Evolutionary conservation across 1,140 invertebrate genomes (phyloP).

Genomic region (Drosophila tristis): DNA sequence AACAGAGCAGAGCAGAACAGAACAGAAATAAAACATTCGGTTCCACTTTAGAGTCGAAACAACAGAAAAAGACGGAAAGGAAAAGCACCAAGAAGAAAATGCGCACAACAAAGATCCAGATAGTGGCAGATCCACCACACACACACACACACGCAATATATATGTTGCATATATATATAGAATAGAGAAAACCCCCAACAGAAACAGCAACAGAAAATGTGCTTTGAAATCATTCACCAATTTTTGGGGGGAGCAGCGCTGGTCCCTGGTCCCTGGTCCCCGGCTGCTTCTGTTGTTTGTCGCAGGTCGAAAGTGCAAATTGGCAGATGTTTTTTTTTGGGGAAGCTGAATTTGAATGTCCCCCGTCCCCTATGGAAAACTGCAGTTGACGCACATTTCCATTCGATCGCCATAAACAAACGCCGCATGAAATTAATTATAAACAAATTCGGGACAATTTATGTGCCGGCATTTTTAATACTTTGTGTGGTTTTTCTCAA

Average conservation of each 20-base stretch:
- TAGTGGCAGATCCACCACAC: conserved; percentile 15
- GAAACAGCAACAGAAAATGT: too few species aligned
- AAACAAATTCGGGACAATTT: conserved; percentile 68
- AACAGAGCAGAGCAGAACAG: conserved; percentile 24
- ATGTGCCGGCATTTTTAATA: conserved; percentile 60
- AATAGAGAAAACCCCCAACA: neutral
- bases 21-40: conserved; percentile 53
- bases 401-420: conserved; percentile 50
- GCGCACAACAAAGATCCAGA: conserved; percentile 31
- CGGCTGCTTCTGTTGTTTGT: too few species aligned
- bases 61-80: conserved; percentile 5
- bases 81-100: conserved; percentile 16
- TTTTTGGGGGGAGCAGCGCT: conserved; percentile 10
- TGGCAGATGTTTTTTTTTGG: conserved; percentile 51
- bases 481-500: conserved; percentile 38
- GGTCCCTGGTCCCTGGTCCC: neutral
- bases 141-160: conserved; percentile 7
- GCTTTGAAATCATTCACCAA: conserved; percentile 8
- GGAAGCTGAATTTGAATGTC: conserved; percentile 19
- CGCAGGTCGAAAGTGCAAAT: conserved; percentile 71
- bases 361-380: conserved; percentile 6
- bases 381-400: conserved; percentile 55
- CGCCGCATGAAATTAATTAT: conserved; percentile 67
- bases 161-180: conserved; percentile 31
- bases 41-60: conserved; percentile 41